These are phyloP conservation scores for Haliclona indistincta DNA, from an alignment of 37 sponge, comb jelly and placozoan genomes.

Conservation along the genomic window DNA sequence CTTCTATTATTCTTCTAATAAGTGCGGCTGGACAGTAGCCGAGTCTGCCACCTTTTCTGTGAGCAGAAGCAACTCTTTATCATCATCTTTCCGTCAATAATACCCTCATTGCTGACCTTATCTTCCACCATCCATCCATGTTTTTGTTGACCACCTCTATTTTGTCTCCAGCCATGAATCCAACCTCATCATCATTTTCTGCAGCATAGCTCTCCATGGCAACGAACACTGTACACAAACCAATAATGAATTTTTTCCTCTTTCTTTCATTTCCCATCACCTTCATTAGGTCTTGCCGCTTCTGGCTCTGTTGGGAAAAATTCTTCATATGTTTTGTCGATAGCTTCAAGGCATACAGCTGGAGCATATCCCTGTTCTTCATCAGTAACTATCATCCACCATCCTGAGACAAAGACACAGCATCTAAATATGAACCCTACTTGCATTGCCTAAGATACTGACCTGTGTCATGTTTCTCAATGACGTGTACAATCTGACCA, in stretches of 20 bases:
- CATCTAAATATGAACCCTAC: background rate
- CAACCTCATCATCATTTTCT: conserved; percentile 71
- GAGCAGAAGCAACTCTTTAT: background rate
- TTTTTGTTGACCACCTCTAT: conserved; percentile 56
- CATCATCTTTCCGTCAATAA: background rate
- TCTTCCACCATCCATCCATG: conserved; percentile 92
- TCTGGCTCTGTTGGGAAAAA: conserved; percentile 5
- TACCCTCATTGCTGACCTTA: conserved; percentile 24
- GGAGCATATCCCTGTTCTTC: conserved; percentile 89
- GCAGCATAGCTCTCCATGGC: conserved; percentile 72
- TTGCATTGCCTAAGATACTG: background rate
- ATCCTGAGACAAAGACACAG: conserved; percentile 47
- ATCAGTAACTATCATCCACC: conserved; percentile 88
- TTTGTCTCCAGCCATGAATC: conserved; percentile 59
- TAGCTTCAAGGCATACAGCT: conserved; percentile 68
- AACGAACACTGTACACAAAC: conserved; percentile 37
- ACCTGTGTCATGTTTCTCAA: conserved; percentile 88
- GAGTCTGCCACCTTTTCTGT: conserved; percentile 17
- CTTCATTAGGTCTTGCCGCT: conserved; percentile 1
- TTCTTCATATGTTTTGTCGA: conserved; percentile 48
- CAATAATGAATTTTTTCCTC: background rate
- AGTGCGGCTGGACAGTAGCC: conserved; percentile 66
- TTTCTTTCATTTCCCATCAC: background rate
- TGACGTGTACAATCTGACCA: conserved; percentile 72
- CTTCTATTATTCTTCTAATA: conserved; percentile 15